These are phyloP conservation scores for Drosophila athabasca DNA, from an alignment of 1,140 invertebrate species.

Conservation along the genomic window DNA sequence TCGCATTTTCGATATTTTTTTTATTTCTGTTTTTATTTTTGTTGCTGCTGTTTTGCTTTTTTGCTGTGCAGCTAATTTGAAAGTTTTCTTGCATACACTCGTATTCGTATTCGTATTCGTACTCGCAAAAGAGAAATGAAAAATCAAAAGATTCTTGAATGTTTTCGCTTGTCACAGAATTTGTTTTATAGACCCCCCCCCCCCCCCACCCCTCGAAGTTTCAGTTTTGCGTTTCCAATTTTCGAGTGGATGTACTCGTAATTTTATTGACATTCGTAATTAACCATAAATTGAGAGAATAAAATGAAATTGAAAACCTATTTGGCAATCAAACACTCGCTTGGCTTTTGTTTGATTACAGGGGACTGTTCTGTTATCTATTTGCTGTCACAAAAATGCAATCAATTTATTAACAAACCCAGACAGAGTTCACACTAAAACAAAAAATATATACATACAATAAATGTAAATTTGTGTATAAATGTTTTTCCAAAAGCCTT, in stretches of 20 bases:
- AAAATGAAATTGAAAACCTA: slow-evolving; percentile 1
- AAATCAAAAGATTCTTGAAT: slow-evolving; percentile 50
- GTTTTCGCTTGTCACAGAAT: slow-evolving; percentile 19
- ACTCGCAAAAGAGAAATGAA: slow-evolving; percentile 27
- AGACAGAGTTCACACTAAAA: slow-evolving; percentile 5
- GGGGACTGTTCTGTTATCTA: slow-evolving; percentile 24
- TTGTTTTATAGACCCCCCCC: slow-evolving; percentile 9
- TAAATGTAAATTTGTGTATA: slow-evolving; percentile 30
- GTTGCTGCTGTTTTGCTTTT: slow-evolving; percentile 42
- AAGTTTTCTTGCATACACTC: slow-evolving; percentile 44
- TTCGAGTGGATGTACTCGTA: too few relatives aligned
- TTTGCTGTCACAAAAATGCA: slow-evolving; percentile 58
- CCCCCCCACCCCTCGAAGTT: background rate
- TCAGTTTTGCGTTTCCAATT: background rate
- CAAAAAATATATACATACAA: slow-evolving; percentile 18
- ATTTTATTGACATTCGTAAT: too few relatives aligned
- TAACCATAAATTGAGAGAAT: too few relatives aligned
- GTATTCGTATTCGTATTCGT: too few relatives aligned
- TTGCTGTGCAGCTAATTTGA: slow-evolving; percentile 63
- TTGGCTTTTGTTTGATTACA: slow-evolving; percentile 14
- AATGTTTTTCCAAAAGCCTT: slow-evolving; percentile 44
- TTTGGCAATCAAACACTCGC: background rate
- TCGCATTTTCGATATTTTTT: slow-evolving; percentile 34
- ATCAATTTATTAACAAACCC: slow-evolving; percentile 67
- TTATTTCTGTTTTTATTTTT: slow-evolving; percentile 26